A percentile compares a stretch with the other conserved stretches of the same genome.
These are phyloP conservation scores for Hystrix cristata DNA, from an alignment of 2,113 vertebrate genomes.

Conservation along the genomic window DNA sequence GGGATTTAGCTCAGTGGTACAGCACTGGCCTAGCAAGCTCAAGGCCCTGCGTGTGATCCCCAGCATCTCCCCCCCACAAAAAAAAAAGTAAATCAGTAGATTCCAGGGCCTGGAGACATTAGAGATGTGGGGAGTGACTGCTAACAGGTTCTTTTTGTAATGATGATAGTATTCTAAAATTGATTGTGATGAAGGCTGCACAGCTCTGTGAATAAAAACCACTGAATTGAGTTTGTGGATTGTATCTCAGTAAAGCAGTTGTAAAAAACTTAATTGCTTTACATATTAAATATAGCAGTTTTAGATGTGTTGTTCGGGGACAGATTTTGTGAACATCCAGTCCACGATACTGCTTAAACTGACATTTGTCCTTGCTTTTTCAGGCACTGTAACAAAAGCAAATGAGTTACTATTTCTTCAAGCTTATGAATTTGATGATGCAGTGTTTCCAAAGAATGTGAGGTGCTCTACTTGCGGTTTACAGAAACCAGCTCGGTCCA, in stretches of 20 bases:
- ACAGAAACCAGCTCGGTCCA: constrained; percentile 96
- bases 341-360: neutral
- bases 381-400: constrained; percentile 93
- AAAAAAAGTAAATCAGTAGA: neutral
- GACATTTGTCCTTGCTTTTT: neutral
- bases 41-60: too few relatives aligned
- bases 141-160: neutral
- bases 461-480: constrained; percentile 92
- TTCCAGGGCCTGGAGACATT: neutral
- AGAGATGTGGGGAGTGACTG: neutral
- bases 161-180: neutral
- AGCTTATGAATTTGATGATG: constrained; percentile 92
- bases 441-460: constrained; percentile 90
- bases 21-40: neutral
- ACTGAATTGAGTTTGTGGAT: neutral
- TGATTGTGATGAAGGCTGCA: neutral
- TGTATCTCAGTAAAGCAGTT: neutral
- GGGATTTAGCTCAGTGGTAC: neutral
- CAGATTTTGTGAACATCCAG: neutral
- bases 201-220: neutral
- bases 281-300: neutral
- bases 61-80: too few relatives aligned
- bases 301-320: neutral
- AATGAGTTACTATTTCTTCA: constrained; percentile 87
- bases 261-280: neutral